Evolutionary conservation across 2,797 vertebrate genomes (phyloP), one percentile per base, ranked within the genome.

Genomic region (Bryconaethiops microstoma): DNA sequence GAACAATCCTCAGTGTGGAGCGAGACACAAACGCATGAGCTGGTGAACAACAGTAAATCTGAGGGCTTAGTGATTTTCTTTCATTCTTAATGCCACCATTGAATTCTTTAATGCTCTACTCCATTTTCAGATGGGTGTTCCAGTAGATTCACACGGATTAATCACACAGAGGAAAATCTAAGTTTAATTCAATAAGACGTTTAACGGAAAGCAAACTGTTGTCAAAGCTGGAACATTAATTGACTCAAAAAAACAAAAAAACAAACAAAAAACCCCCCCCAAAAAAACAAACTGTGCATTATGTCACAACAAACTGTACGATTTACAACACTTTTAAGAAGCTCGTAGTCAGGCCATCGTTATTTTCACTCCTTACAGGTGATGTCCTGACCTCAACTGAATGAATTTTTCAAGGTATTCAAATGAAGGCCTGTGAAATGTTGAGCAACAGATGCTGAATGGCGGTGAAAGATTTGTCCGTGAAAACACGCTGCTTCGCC

Each of bases 361-460:
- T 69, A 45, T 68, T 48, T 68, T 74, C 23, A 68, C 21, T 68
- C 23, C 65, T 13, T 67, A 80, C 17, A 59, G 63, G 60, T 42
- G 16, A 75, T 60, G 42, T 64, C 40, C 48, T 42, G 19, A 76
- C 74, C 67, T 74, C 76, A 52, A 79, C 52, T 1, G 25, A 63
- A 79, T 76, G 50, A 75, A 64, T 79, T 55, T 35, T 74, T 78
- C 42, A 74, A 25, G n/a, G 62, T 78, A 74, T 78, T 74, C 65
- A 83, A 80, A 86, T 73, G 78, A 82, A 82, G 78, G 69, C 72
- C 70, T 71, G 67, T 74, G 45, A 76, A 57, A 80, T 65, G 73
- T 67, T 65, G 72, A 81, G 80, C 55, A 71, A 78, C 73, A 73
- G 76, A 82, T 79, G 69, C 69, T 59, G 67, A 78, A 71, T 77